phyloP scores from a whole-genome alignment of 2,888 invertebrate genomes.

The Priocnemis perturbator region DNA sequence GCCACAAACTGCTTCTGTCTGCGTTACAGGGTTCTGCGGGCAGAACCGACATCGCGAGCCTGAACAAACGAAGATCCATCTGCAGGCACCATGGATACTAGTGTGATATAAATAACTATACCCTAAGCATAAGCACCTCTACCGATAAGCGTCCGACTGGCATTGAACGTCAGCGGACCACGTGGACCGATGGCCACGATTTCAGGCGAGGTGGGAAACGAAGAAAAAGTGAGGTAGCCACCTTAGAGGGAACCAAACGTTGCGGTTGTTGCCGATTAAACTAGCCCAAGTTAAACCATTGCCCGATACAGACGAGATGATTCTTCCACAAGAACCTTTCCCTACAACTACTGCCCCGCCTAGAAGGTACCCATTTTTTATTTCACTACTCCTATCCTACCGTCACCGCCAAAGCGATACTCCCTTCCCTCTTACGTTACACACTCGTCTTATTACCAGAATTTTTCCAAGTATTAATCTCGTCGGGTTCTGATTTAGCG shows the following conservation, averaged over 20 bases:
- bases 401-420: no score
- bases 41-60: constrained; percentile 59
- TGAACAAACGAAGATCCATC: constrained; percentile 36
- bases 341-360: no score
- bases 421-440: no score
- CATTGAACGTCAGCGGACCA: constrained; percentile 15
- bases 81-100: constrained; percentile 59
- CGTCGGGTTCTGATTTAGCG: constrained; percentile 2
- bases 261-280: constrained; percentile 5
- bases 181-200: no score
- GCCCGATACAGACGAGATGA: no score
- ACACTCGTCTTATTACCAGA: neutral
- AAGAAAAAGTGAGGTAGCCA: neutral
- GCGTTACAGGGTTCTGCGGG: constrained; percentile 66
- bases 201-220: neutral
- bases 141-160: constrained; percentile 26
- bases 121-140: constrained; percentile 43
- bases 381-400: no score
- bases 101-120: constrained; percentile 60
- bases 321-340: no score
- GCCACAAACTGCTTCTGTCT: no score
- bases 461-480: constrained; percentile 1
- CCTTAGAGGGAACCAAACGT: constrained; percentile 6
- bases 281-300: constrained; percentile 10
- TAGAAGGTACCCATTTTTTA: no score